Base-by-base conservation (phyloP, 2,797 vertebrate species). In the Epinephelus awoara region DNA sequence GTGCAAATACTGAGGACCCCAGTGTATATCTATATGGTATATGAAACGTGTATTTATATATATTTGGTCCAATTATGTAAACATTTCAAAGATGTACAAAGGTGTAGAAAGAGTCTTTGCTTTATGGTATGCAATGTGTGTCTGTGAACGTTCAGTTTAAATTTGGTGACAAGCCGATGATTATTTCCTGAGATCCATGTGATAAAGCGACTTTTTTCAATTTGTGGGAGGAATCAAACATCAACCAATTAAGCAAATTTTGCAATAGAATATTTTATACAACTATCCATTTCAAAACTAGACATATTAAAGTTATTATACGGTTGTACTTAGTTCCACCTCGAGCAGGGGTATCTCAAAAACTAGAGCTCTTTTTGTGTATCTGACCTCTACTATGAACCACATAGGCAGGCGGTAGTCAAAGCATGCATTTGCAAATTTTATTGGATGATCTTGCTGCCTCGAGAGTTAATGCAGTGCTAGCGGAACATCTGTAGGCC, bases 201-300 rank as follows among this genome's bases (percentile, higher is more conserved):
- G 11, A 57, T 64, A 19, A 72, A 4, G 38, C 70, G 27, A 21
- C 12, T 58, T 25, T 63, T 63, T 27, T 29, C 1, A 7, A 25
- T 59, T 70, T 47, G 38, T 38, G 7, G 5, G 3, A 55, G 18
- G 19, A 54, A 46, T 38, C 70, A 72, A 63, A 55, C 8, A 56
- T 64, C 40, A n/a, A 40, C 51, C 21, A 25, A 55, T 9, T 27
- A 44, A 62, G 15, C 8, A 2, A 6, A 1, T 0, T 40, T 6
- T 40, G 10, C 12, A 25, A 8, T 29, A 6, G 46, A 63, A 63
- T 46, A 46, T 46, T 55, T 72, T 44, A 44, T 14, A 21, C 23
- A 64, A 21, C 2, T 38, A 55, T 54, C 40, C 13, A 44, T 64
- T 63, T 46, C 15, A 40, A 40, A 40, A 40, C 18, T 50, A 12